Conservation (phyloP, 2,797 vertebrate genomes). For the Acrocephalus scirpaceus region DNA sequence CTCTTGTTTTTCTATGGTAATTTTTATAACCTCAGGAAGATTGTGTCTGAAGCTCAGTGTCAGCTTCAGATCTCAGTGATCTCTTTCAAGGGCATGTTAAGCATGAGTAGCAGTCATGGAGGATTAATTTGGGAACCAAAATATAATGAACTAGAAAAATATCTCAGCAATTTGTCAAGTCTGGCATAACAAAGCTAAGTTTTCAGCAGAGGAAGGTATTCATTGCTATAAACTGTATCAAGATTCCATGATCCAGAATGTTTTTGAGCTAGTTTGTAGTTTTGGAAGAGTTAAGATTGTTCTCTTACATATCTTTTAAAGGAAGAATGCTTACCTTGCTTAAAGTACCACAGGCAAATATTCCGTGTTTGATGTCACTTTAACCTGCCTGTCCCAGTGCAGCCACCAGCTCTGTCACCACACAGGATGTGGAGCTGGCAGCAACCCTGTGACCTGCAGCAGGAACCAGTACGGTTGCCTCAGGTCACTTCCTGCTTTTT, state of each 20-base stretch:
- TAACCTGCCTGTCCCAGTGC: background rate
- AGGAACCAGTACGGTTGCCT: rapidly evolving
- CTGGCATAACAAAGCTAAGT: background rate
- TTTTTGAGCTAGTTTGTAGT: background rate
- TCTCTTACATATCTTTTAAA: background rate
- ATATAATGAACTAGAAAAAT: background rate
- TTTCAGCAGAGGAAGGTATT: background rate
- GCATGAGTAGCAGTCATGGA: background rate
- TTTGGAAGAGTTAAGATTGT: background rate
- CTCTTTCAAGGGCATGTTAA: background rate
- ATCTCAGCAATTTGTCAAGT: background rate
- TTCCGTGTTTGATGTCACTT: background rate
- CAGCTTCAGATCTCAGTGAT: background rate
- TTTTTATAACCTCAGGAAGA: background rate
- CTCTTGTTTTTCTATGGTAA: background rate
- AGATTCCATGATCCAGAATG: rapidly evolving
- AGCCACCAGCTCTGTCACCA: background rate
- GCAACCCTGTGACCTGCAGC: background rate
- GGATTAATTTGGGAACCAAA: background rate
- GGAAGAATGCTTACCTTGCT: background rate
- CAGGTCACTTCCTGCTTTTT: background rate
- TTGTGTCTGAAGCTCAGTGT: background rate
- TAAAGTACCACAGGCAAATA: background rate
- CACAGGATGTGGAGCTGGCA: background rate
- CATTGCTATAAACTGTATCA: background rate